Conservation (phyloP, 2,888 invertebrate genomes). For the Morpho helenor region DNA sequence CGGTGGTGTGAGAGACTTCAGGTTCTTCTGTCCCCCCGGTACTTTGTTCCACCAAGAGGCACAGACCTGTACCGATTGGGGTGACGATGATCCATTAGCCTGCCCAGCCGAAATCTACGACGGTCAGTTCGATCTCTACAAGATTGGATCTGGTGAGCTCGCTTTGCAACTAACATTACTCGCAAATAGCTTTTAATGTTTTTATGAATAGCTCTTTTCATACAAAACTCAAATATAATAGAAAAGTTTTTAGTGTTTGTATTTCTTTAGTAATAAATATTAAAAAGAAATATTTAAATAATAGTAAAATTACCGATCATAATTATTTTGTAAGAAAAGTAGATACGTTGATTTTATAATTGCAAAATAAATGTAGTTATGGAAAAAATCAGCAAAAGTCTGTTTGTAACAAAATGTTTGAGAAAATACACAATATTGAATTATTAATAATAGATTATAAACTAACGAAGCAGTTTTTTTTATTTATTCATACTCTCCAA, state of each 20-base stretch:
- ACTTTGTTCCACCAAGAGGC: constrained; percentile 95
- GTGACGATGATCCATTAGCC: constrained; percentile 86
- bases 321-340: too few species aligned
- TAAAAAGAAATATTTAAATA: background rate
- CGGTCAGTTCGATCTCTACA: constrained; percentile 92
- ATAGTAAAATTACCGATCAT: too few species aligned
- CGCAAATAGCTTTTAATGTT: constrained; percentile 11
- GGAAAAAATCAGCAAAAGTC: too few species aligned
- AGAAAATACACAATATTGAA: too few species aligned
- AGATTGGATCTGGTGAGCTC: constrained; percentile 85
- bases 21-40: constrained; percentile 93
- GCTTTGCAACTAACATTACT: constrained; percentile 69
- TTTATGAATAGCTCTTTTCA: background rate
- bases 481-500: too few species aligned
- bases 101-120: constrained; percentile 91
- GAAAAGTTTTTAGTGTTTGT: constrained; percentile 1
- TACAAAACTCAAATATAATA: background rate
- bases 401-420: too few species aligned
- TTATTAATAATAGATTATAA: too few species aligned
- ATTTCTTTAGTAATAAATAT: background rate
- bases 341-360: too few species aligned
- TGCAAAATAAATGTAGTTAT: too few species aligned
- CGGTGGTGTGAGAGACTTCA: constrained; percentile 87
- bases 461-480: too few species aligned
- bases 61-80: constrained; percentile 95